These are phyloP conservation scores for Pterois miles DNA, from an alignment of 2,797 vertebrate species.

Conservation along the genomic window DNA sequence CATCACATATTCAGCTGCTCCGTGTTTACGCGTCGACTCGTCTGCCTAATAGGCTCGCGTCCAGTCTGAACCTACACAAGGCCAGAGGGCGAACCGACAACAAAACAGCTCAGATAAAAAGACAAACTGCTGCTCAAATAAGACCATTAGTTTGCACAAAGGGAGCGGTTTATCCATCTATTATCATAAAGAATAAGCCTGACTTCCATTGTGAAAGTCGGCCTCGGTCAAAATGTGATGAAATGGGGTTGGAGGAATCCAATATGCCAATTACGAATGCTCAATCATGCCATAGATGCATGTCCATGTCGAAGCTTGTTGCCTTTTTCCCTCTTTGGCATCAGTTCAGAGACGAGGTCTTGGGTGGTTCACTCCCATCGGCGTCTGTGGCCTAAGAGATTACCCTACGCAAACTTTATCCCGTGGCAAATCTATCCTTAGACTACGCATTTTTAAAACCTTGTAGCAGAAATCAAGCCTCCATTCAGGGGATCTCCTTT, in stretches of 20 bases:
- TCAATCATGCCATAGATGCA: conserved; percentile 49
- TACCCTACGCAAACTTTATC: conserved; percentile 73
- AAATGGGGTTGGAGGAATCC: conserved; percentile 34
- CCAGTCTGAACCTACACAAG: conserved; percentile 41
- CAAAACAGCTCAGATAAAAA: conserved; percentile 59
- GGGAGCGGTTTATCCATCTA: conserved; percentile 26
- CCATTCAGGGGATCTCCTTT: conserved; percentile 80
- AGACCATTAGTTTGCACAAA: conserved; percentile 62
- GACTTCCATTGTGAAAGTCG: conserved; percentile 26
- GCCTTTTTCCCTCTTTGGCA: conserved; percentile 35
- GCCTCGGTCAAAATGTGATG: conserved; percentile 27
- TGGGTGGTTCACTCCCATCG: conserved; percentile 57
- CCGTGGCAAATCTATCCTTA: conserved; percentile 76
- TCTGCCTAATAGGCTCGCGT: conserved; percentile 54
- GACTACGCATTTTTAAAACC: conserved; percentile 75
- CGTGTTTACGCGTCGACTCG: conserved; percentile 43
- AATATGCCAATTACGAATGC: conserved; percentile 42
- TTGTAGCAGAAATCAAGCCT: conserved; percentile 82
- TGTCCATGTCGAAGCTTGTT: conserved; percentile 26
- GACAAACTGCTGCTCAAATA: conserved; percentile 48
- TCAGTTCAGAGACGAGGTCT: conserved; percentile 47
- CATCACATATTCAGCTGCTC: conserved; percentile 5
- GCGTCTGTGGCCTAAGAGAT: conserved; percentile 62
- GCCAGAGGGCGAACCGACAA: conserved; percentile 51
- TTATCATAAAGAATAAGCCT: conserved; percentile 26